A percentile compares a stretch with the other conserved stretches of the same genome.
phyloP scores from a whole-genome alignment of 2,888 invertebrate genomes.

The Nesidiocoris tenuis region DNA sequence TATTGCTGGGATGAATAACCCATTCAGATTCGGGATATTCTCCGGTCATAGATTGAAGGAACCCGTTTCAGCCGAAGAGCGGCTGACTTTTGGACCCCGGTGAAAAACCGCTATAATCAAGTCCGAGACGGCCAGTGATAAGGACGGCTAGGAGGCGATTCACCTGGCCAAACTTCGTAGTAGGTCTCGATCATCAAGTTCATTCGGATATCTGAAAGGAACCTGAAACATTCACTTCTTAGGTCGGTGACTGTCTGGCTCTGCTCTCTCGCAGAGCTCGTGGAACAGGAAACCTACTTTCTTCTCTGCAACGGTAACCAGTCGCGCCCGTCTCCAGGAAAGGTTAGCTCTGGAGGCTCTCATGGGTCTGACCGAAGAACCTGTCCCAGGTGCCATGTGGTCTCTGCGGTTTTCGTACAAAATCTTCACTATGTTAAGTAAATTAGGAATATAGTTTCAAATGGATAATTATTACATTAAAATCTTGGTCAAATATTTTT shows the following conservation, averaged over 20 bases:
- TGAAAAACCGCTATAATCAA: conserved; percentile 27
- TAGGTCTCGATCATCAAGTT: neutral
- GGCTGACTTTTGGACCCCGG: neutral
- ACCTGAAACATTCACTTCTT: conserved; percentile 18
- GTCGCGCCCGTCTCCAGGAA: conserved; percentile 34
- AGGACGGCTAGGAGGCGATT: conserved; percentile 32
- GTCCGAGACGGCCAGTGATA: neutral
- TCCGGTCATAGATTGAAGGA: conserved; percentile 12
- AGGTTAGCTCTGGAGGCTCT: conserved; percentile 14
- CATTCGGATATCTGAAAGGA: conserved; percentile 33
- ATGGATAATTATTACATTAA: neutral
- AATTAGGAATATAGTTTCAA: neutral
- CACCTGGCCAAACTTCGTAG: conserved; percentile 28
- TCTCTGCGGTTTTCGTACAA: neutral
- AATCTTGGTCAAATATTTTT: too few relatives aligned
- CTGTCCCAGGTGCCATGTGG: conserved; percentile 18
- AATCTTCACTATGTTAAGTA: neutral
- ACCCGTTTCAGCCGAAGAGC: neutral
- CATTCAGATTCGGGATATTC: neutral
- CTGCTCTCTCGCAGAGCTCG: neutral
- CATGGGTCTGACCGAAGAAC: conserved; percentile 14
- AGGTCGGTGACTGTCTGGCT: neutral
- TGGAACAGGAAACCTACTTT: conserved; percentile 39
- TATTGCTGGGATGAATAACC: too few relatives aligned
- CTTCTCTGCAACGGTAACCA: conserved; percentile 42